Conservation (phyloP, 2,888 invertebrate species). For the Spicauda simplicius region DNA sequence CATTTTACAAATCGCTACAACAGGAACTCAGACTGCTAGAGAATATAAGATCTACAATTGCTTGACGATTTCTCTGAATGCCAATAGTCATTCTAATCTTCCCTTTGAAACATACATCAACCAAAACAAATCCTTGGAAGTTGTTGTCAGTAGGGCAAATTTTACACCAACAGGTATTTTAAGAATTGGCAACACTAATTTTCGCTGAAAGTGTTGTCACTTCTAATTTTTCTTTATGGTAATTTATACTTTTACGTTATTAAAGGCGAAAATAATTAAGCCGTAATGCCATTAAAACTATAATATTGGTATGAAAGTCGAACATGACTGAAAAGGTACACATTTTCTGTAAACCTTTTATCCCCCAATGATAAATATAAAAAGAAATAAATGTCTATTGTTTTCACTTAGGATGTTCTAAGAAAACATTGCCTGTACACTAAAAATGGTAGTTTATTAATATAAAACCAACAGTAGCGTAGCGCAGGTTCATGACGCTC, state of each 20-base stretch:
- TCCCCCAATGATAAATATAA: too few relatives aligned
- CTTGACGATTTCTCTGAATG: constrained; percentile 48
- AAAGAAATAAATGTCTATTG: too few relatives aligned
- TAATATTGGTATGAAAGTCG: too few relatives aligned
- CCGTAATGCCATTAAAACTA: background rate
- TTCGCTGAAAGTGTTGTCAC: constrained; percentile 57
- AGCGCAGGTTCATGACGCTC: too few relatives aligned
- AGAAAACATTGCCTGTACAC: too few relatives aligned
- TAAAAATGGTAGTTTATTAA: too few relatives aligned
- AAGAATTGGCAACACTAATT: constrained; percentile 72
- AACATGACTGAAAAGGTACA: too few relatives aligned
- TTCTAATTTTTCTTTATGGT: constrained; percentile 51
- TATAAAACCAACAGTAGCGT: too few relatives aligned
- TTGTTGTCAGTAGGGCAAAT: constrained; percentile 59
- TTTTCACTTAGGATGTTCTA: too few relatives aligned
- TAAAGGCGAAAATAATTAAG: background rate
- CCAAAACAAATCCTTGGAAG: constrained; percentile 67
- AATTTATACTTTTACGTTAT: background rate
- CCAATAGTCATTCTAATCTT: constrained; percentile 46
- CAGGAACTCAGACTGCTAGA: constrained; percentile 55
- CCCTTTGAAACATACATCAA: constrained; percentile 50
- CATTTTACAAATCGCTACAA: constrained; percentile 65
- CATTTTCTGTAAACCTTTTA: too few relatives aligned
- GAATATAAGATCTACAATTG: constrained; percentile 66
- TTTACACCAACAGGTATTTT: constrained; percentile 61